Conservation (phyloP, 2,888 invertebrate genomes). For the Conops quadrifasciatus region DNA sequence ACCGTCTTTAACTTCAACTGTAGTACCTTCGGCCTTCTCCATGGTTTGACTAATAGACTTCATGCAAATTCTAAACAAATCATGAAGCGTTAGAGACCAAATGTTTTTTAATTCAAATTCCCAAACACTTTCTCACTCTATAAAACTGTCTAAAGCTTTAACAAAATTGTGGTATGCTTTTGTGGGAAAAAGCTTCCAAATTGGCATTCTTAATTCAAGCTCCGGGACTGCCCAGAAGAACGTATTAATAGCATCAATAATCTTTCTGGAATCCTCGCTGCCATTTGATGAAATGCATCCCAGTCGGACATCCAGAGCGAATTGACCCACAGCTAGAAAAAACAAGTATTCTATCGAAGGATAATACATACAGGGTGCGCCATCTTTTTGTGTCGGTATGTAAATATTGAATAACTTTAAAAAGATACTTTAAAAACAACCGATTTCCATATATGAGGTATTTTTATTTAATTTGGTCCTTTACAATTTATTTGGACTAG, state of each 20-base stretch:
- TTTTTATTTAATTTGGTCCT: too few relatives aligned
- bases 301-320: conserved; percentile 81
- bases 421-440: too few relatives aligned
- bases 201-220: conserved; percentile 77
- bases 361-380: too few relatives aligned
- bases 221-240: conserved; percentile 82
- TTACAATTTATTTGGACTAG: too few relatives aligned
- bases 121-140: conserved; percentile 68
- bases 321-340: conserved; percentile 77
- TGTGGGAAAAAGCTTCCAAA: conserved; percentile 79
- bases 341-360: not conserved
- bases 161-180: conserved; percentile 77
- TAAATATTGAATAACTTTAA: too few relatives aligned
- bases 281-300: conserved; percentile 73
- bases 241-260: conserved; percentile 79
- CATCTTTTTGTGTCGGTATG: too few relatives aligned
- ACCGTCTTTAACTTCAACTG: conserved; percentile 54
- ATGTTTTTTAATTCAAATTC: conserved; percentile 2
- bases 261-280: conserved; percentile 75
- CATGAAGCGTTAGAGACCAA: not conserved
- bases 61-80: conserved; percentile 67
- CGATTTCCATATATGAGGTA: too few relatives aligned
- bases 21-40: conserved; percentile 64
- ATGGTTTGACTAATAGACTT: conserved; percentile 69
- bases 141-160: conserved; percentile 76